Evolutionary conservation across 2,113 vertebrate species (phyloP), one percentile per base, ranked within the genome.

Genomic region (Rana temporaria): DNA sequence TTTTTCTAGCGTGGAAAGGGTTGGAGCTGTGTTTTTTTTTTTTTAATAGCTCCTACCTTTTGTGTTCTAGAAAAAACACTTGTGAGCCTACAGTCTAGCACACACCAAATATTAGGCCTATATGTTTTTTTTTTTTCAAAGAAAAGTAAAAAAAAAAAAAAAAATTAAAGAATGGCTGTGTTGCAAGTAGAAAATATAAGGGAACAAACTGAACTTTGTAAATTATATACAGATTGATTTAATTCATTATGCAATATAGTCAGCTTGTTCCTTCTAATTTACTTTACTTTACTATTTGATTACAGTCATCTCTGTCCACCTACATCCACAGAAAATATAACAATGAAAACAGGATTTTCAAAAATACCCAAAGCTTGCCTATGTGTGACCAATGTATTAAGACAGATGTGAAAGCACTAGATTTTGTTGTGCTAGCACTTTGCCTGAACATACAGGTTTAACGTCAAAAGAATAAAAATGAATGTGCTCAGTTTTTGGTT

Each of bases 1-100:
- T 81, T 68, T 84, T 85, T 79, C 73, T 70, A 63, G 79, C 59
- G 83, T 82, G 77, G 34, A 64, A 87, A 81, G 63, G 62, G 84
- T 2, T 81, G 38, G 84, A 59, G n/a, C 57, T 62, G 59, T 56
- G 59, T 57, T 65, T 12, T 86, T 20, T 66, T 42, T 42, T 48
- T 11, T 48, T 48, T 11, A 14, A 0, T 48, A 48, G 42, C 42
- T 11, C 42, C 9, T 48, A 48, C 42, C 42, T 48, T 48, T 48
- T 48, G 6, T 48, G 42, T 8, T 1, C 42, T 48, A 48, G 42
- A 48, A 48, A 48, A 57, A 69, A 59, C 3, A 48, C 32, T 22
- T 34, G 32, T 71, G 34, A 66, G 30, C 18, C 78, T 71, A 62
- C 56, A 80, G 52, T 52, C 57, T 62, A 52, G 34, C 24, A 71